Percentiles rank a stretch among this genome's conserved stretches.
Conservation (phyloP, 2,113 vertebrate species). For the Herpailurus yagouaroundi region DNA sequence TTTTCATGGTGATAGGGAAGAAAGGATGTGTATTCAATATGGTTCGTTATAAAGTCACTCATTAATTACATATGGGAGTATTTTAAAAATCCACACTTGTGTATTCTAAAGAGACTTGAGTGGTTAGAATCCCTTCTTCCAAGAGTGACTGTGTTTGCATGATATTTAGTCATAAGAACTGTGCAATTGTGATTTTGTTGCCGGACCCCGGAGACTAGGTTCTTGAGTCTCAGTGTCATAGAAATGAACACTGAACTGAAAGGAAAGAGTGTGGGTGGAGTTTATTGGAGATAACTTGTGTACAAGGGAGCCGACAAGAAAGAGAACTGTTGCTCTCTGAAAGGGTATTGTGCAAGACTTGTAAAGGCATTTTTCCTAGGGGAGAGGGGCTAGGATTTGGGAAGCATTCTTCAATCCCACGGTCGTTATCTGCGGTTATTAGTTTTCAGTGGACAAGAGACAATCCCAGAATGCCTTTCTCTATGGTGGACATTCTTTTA, state of each 20-base stretch:
- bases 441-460: neutral
- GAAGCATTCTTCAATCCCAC: neutral
- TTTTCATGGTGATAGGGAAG: neutral
- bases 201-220: neutral
- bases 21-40: neutral
- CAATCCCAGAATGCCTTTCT: neutral
- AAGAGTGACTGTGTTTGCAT: neutral
- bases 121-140: neutral
- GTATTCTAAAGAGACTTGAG: neutral
- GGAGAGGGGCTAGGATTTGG: neutral
- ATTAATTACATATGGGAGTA: neutral
- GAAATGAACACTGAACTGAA: neutral
- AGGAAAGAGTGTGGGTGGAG: neutral
- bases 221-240: neutral
- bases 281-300: neutral
- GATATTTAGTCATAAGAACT: neutral
- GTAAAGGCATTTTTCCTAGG: neutral
- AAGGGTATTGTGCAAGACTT: neutral
- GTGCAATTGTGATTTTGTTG: neutral
- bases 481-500: neutral
- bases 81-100: neutral
- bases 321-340: neutral
- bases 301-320: neutral
- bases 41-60: neutral
- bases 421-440: neutral